These are phyloP conservation scores for Pao palembangensis DNA, from an alignment of 2,113 vertebrate genomes.

Conservation along the genomic window DNA sequence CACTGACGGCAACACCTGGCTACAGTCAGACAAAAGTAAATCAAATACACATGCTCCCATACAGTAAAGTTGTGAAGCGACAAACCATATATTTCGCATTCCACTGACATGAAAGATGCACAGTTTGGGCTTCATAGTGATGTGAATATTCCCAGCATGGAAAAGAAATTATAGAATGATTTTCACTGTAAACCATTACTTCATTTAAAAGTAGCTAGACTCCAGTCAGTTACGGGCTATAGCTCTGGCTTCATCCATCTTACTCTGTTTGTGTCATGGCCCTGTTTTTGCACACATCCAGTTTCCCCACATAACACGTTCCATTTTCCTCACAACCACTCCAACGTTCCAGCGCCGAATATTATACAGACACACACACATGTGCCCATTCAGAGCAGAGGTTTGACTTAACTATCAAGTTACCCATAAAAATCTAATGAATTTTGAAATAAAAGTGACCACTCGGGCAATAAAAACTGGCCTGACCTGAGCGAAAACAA, in stretches of 20 bases:
- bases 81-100: constrained; percentile 17
- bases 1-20: too few relatives aligned
- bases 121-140: constrained; percentile 42
- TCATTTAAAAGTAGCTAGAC: not conserved
- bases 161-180: constrained; percentile 45
- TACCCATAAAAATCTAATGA: too few relatives aligned
- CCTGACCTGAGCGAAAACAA: too few relatives aligned
- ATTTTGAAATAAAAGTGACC: too few relatives aligned
- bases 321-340: not conserved
- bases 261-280: not conserved
- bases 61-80: too few relatives aligned
- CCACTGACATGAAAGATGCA: constrained; percentile 28
- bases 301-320: not conserved
- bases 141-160: constrained; percentile 56
- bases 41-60: constrained; percentile 1
- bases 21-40: not conserved
- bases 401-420: too few relatives aligned
- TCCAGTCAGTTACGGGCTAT: not conserved
- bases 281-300: not conserved
- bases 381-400: too few relatives aligned
- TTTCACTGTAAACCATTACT: constrained; percentile 28
- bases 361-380: too few relatives aligned
- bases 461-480: too few relatives aligned
- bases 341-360: too few relatives aligned
- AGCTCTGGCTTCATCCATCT: not conserved